Evolutionary conservation across 2,888 invertebrate genomes (phyloP).

Genomic region (Linyphia triangularis): DNA sequence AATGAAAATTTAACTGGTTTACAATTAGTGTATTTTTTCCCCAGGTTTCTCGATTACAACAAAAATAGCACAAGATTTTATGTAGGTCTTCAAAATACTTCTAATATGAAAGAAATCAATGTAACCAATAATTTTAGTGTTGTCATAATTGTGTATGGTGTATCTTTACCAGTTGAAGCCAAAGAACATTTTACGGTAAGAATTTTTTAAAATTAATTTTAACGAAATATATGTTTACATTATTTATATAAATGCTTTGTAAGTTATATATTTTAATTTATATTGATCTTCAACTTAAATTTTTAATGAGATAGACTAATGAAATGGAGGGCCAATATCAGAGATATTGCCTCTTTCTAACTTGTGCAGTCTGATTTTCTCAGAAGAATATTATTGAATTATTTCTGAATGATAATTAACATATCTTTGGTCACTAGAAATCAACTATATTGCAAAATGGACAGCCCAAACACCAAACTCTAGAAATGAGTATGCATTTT

Average conservation of each 20-base stretch:
- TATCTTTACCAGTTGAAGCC: conserved; percentile 84
- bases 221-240: background rate
- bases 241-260: background rate
- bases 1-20: no score
- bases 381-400: no score
- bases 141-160: conserved; percentile 87
- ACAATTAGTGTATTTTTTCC: conserved; percentile 27
- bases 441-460: no score
- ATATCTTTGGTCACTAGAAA: no score
- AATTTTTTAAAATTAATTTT: conserved; percentile 53
- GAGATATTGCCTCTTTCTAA: no score
- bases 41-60: conserved; percentile 81
- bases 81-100: conserved; percentile 78
- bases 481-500: no score
- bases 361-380: no score
- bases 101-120: conserved; percentile 82
- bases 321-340: no score
- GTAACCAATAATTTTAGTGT: conserved; percentile 87
- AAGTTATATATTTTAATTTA: background rate
- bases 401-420: no score
- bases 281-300: no score
- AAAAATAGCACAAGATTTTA: conserved; percentile 80
- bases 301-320: no score
- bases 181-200: conserved; percentile 84
- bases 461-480: no score